Base-by-base conservation (phyloP, 2,888 invertebrate species). In the Eristalis arbustorum region DNA sequence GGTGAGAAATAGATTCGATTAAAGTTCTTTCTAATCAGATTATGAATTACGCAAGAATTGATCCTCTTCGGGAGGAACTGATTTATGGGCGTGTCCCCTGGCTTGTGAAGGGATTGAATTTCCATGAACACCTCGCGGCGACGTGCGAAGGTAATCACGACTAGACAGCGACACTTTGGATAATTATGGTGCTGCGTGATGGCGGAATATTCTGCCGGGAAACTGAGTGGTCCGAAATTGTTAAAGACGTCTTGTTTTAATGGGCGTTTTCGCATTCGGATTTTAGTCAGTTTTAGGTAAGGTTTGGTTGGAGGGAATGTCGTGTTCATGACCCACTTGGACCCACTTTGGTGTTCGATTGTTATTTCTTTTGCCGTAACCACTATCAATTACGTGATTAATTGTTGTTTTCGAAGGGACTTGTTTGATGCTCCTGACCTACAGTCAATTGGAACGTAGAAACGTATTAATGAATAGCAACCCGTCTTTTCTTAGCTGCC, bases 11-110 rank as follows among this genome's bases (percentile, higher is more conserved):
- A 34, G 68, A 76, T 62, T 68, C 62, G 66, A 75, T 57, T 34
- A 61, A 49, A 34, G 49, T 56, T 67, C 28, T 18, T 67, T 31
- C 4, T 67, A 67, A 69, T 76, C 68, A 69, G 62, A 18, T 69
- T 76, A 69, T 76, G 76, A 76, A 62, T 69, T 69, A 49, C 69
- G 68, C 3, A 69, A 37, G 56, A 63, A 61, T 61, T 23, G 67
- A 28, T 23, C 56, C 42, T 22, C 61, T 74, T 31, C 62, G 49
- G 23, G 18, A 25, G 37, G 49, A 66, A 79, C 59, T 71, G 79
- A 75, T 80, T 64, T 84, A 75, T 62, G 40, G 49, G 11, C 13
- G 40, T 49, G 42, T 42, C 57, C 13, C 37, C 0, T 31, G 63
- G 69, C 61, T 57, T 23, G 56, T 28, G 13, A 34, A 49, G 61